Evolutionary conservation across 2,797 vertebrate genomes (phyloP), one percentile per base, ranked within the genome.

Genomic region (Tarsius wallacei): DNA sequence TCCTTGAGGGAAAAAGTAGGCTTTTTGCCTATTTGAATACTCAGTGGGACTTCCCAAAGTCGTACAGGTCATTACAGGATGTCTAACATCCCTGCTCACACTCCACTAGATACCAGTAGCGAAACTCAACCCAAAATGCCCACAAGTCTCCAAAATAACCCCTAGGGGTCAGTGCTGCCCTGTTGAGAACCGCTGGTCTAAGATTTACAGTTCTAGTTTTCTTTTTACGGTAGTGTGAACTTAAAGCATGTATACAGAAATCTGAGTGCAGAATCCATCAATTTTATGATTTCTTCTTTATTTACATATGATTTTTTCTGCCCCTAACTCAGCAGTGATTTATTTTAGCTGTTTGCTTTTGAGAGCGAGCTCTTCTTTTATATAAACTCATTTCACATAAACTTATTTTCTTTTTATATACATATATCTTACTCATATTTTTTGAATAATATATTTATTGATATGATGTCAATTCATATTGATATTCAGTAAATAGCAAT

Each of bases 91-190:
- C 22, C 36, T 36, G 47, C 7, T 66, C 8, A 33, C n/a, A 0
- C 0, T 82, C 15, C 77, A 64, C 55, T 51, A 68, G 87, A 33
- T 61, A 55, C 28, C 36, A 61, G 15, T 33, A 81, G 42, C 26
- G 26, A 84, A 74, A 49, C 14, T 57, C 77, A 85, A 55, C n/a
- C 1, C 2, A 88, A 91, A 74, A 90, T 22, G 49, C 86, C 87
- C 51, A 33, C 1, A 13, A 68, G 59, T 91, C 77, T 94, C 74
- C 33, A 63, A 47, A 95, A 66, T 53, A 83, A 94, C 74, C 95
- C 81, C 80, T 96, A 95, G 90, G 70, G 87, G 95, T 94, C 95
- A 95, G 93, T 94, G 90, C 85, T 83, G 74, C 70, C 90, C 80
- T 57, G 16, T 73, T 66, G 51, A 87, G 77, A 94, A 63, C 57